Evolutionary conservation across 2,797 vertebrate genomes (phyloP).

Genomic region (Cirrhinus mrigala): DNA sequence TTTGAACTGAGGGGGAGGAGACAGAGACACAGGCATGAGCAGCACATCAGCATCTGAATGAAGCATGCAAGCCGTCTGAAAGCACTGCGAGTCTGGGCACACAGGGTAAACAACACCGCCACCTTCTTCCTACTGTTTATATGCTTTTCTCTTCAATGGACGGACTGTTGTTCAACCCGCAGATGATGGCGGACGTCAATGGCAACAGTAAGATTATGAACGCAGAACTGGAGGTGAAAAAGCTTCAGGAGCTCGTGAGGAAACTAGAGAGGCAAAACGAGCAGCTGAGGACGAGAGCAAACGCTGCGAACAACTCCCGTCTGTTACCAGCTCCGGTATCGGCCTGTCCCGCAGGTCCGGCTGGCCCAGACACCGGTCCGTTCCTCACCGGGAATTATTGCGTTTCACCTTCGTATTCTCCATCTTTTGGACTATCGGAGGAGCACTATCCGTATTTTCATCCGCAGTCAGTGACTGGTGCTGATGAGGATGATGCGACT

Average conservation of each 20-base stretch:
- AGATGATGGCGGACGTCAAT: conserved; percentile 90
- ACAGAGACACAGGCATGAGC: conserved; percentile 45
- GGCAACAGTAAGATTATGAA: conserved; percentile 82
- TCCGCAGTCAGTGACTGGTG: conserved; percentile 73
- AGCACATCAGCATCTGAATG: conserved; percentile 58
- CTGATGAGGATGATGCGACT: conserved; percentile 69
- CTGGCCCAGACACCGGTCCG: conserved; percentile 55
- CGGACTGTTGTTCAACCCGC: conserved; percentile 82
- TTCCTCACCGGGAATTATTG: conserved; percentile 71
- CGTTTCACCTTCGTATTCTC: conserved; percentile 74
- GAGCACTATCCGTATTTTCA: conserved; percentile 88
- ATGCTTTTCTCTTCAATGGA: conserved; percentile 75
- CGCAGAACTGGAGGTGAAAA: conserved; percentile 95
- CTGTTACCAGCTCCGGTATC: conserved; percentile 66
- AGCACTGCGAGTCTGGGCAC: conserved; percentile 25
- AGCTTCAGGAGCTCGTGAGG: conserved; percentile 94
- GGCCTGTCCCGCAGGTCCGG: conserved; percentile 62
- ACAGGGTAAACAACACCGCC: conserved; percentile 54
- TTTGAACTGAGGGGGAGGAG: conserved; percentile 59
- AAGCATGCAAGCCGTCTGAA: conserved; percentile 50
- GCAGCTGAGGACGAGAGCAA: conserved; percentile 89
- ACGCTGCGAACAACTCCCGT: conserved; percentile 81
- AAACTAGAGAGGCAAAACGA: conserved; percentile 95
- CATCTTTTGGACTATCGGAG: conserved; percentile 61
- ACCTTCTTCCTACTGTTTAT: conserved; percentile 66